Base-by-base conservation (phyloP, 2,113 vertebrate genomes). In the Odocoileus hemionus region DNA sequence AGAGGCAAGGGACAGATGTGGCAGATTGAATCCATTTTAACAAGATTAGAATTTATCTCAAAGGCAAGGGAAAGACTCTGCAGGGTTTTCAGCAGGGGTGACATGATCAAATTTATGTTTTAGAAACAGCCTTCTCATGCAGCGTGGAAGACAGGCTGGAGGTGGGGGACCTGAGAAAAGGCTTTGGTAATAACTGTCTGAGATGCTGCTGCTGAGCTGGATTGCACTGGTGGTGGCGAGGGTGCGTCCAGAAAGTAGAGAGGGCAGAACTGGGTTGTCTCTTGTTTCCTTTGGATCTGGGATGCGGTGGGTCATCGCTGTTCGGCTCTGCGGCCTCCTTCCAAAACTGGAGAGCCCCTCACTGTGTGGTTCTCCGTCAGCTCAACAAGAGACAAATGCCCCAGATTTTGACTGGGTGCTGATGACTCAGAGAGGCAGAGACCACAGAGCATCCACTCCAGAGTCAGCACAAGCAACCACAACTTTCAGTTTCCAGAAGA, bases 1-100 rank as follows among this genome's bases (percentile, higher is more conserved):
- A 78, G 86, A 96, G 23, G 61, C 45, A 93, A 80, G 67, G 50
- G 57, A 70, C 55, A 86, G 84, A 90, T 25, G n/a, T 36, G 43
- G 30, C 57, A 43, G 89, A 94, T 91, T 95, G 61, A 91, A 91
- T 95, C 60, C 82, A 95, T 85, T 95, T 89, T 92, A 92, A 91
- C 85, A 88, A 78, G 76, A 79, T 95, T 95, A 85, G 47, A 92
- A 43, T 96, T 95, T 57, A 94, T 96, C 54, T 82, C 82, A 70
- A 87, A 95, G 67, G 86, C 57, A 84, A n/a, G 67, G 87, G 67
- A 94, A 94, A 96, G n/a, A 50, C 64, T 90, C 88, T 55, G 54
- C 74, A 92, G 26, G 92, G 45, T 50, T 85, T 95, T 36, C 93
- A 92, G 83, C n/a, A 58, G 26, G 26, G 30, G 47, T 7, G 64